phyloP scores from a whole-genome alignment of 2,113 vertebrate species.

The Condylura cristata region DNA sequence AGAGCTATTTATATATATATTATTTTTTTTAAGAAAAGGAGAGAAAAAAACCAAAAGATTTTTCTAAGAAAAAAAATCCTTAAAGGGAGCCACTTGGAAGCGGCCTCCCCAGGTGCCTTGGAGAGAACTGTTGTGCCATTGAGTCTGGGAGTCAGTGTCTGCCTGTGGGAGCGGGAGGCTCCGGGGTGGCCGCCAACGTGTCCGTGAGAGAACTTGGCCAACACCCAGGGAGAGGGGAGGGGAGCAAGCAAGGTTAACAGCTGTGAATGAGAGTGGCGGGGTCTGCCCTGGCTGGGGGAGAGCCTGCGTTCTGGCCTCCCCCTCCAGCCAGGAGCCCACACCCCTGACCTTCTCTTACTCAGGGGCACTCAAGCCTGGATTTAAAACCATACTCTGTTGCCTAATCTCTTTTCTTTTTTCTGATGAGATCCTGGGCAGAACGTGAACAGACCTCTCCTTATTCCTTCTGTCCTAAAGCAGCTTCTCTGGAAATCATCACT shows the following conservation, averaged over 20 bases:
- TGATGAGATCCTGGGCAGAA: slow-evolving; percentile 36
- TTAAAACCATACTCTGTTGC: slow-evolving; percentile 29
- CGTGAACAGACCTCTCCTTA: slow-evolving; percentile 24
- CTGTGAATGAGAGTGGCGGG: slow-evolving; percentile 74
- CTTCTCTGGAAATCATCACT: slow-evolving; percentile 51
- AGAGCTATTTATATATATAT: slow-evolving; percentile 85
- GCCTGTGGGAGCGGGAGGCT: slow-evolving; percentile 66
- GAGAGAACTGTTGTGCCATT: slow-evolving; percentile 80
- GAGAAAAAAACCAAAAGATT: slow-evolving; percentile 80
- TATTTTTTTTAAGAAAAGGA: slow-evolving; percentile 83
- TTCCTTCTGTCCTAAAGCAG: slow-evolving; percentile 57
- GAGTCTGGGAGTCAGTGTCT: slow-evolving; percentile 78
- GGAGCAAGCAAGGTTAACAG: slow-evolving; percentile 56
- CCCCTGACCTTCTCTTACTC: slow-evolving; percentile 46
- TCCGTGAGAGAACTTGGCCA: slow-evolving; percentile 29
- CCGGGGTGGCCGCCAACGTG: slow-evolving; percentile 35
- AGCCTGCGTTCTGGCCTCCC: not conserved
- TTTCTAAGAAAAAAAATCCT: slow-evolving; percentile 63
- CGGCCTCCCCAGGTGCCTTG: slow-evolving; percentile 84
- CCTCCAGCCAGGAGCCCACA: not conserved
- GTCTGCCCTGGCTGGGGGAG: not conserved
- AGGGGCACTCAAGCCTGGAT: slow-evolving; percentile 58
- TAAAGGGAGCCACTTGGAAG: slow-evolving; percentile 73
- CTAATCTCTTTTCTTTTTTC: slow-evolving; percentile 48
- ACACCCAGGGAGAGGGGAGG: slow-evolving; percentile 28